Percentiles rank a stretch among this genome's conserved stretches.
Evolutionary conservation across 2,797 vertebrate species (phyloP).

Genomic region (Zalophus californianus): DNA sequence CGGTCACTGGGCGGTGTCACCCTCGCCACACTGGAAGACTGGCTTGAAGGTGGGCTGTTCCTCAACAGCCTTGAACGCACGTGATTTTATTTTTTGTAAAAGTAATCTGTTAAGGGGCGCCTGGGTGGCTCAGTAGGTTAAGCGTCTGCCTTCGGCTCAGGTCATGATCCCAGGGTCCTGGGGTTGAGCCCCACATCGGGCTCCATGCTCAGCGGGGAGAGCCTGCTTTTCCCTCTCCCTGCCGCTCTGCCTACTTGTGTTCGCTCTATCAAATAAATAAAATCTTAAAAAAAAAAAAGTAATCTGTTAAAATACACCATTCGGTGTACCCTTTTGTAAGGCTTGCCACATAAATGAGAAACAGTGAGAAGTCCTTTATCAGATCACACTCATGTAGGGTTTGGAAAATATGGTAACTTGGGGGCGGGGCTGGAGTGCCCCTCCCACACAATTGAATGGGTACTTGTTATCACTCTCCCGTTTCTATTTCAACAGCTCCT

Average conservation of each 20-base stretch:
- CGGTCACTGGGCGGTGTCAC: neutral
- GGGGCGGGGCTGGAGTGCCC: neutral
- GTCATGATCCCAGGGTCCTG: neutral
- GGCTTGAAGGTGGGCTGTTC: neutral
- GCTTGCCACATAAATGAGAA: neutral
- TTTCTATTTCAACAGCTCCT: neutral
- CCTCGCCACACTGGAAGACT: neutral
- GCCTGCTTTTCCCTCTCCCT: neutral
- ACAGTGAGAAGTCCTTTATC: neutral
- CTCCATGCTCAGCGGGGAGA: neutral
- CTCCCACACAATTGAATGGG: neutral
- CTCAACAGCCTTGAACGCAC: neutral
- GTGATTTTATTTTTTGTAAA: neutral
- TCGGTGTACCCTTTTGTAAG: neutral
- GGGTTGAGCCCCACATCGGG: fast-evolving
- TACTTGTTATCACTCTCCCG: neutral
- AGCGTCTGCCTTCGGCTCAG: neutral
- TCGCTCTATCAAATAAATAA: neutral
- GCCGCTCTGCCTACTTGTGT: too few species aligned
- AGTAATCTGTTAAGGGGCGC: neutral
- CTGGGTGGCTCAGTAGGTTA: neutral
- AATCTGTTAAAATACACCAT: neutral
- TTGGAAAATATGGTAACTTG: neutral
- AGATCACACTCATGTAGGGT: neutral
- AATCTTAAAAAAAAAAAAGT: neutral